Evolutionary conservation across 2,113 vertebrate genomes (phyloP).

Genomic region (Macrotis lagotis): DNA sequence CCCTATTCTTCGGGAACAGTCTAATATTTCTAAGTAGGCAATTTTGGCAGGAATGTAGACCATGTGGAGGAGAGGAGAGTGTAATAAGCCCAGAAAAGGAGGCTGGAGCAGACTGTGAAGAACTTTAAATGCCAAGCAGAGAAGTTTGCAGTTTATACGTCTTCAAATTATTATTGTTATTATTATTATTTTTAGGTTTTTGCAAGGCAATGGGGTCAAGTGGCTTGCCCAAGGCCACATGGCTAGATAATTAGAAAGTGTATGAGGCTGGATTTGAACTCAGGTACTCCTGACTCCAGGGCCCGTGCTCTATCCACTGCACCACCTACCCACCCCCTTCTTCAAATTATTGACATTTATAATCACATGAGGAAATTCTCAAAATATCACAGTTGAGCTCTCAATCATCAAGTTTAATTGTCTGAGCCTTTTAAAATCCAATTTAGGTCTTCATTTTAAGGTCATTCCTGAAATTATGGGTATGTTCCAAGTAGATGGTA

Average conservation of each 20-base stretch:
- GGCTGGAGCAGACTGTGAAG: background rate
- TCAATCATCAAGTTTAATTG: background rate
- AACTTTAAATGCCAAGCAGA: background rate
- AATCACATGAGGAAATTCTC: background rate
- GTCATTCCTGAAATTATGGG: background rate
- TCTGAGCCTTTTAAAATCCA: background rate
- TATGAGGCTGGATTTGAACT: too few relatives aligned
- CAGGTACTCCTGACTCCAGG: too few relatives aligned
- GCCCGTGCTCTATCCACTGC: too few relatives aligned
- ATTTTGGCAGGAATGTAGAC: background rate
- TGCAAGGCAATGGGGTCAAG: too few relatives aligned
- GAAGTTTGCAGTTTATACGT: background rate
- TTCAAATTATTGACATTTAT: background rate
- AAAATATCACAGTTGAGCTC: background rate
- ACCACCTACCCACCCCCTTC: too few relatives aligned
- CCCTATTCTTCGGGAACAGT: background rate
- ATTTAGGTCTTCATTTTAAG: background rate
- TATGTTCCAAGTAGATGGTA: background rate
- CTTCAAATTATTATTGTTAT: background rate
- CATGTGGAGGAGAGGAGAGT: background rate
- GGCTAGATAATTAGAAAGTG: too few relatives aligned
- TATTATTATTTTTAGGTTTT: too few relatives aligned
- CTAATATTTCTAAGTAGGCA: background rate
- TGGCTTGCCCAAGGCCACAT: too few relatives aligned
- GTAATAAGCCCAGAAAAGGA: background rate